Evolutionary conservation across 2,113 vertebrate species (phyloP).

Genomic region (Steatornis caripensis): DNA sequence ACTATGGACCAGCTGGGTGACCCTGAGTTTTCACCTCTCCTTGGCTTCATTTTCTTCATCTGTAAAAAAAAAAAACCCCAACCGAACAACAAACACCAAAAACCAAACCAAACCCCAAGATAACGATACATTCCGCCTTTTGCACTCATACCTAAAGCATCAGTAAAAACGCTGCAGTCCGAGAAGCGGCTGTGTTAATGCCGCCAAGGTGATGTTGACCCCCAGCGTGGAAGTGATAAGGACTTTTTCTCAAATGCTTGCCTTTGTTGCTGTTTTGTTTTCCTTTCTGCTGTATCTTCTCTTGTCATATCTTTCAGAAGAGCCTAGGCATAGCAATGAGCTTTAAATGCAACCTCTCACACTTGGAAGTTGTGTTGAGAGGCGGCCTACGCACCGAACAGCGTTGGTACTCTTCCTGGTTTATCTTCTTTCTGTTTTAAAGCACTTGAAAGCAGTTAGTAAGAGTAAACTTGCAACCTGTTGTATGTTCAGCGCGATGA

Average conservation of each 20-base stretch:
- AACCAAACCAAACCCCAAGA: neutral
- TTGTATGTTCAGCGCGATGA: neutral
- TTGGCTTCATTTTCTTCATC: neutral
- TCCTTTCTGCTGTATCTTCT: neutral
- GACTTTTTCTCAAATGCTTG: neutral
- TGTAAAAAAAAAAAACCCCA: neutral
- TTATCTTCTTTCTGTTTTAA: conserved; percentile 41
- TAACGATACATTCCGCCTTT: neutral
- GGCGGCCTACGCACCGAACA: neutral
- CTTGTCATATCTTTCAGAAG: neutral
- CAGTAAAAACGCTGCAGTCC: neutral
- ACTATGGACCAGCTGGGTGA: conserved; percentile 18
- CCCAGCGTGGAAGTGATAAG: neutral
- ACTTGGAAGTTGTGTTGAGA: conserved; percentile 26
- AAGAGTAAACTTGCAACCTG: conserved; percentile 52
- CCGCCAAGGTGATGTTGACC: neutral
- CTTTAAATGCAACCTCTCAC: neutral
- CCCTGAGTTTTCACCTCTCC: neutral
- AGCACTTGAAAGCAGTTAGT: conserved; percentile 24
- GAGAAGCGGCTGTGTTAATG: neutral
- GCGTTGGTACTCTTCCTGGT: neutral
- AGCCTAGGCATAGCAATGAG: neutral
- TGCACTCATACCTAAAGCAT: neutral
- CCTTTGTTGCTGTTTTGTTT: neutral
- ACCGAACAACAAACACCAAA: no score